Evolutionary conservation across 2,888 invertebrate genomes (phyloP).

Genomic region (Biston stratarius): DNA sequence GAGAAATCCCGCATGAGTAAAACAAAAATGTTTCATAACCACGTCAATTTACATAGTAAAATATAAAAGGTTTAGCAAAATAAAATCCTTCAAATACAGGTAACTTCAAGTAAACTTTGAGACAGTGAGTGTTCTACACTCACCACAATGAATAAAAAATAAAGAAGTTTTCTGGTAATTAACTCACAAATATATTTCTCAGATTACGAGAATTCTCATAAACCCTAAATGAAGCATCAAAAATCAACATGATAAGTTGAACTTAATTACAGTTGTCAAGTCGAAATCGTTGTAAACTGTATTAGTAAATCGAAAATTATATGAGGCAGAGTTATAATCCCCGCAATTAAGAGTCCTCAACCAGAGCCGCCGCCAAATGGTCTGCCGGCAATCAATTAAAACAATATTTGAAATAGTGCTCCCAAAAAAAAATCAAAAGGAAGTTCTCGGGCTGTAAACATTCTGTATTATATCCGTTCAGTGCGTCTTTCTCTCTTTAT

Average conservation of each 20-base stretch:
- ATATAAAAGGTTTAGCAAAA: too few relatives aligned
- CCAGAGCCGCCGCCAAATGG: constrained; percentile 75
- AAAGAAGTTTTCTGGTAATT: background rate
- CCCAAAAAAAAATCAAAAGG: constrained; percentile 78
- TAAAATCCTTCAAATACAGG: too few relatives aligned
- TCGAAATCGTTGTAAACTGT: constrained; percentile 55
- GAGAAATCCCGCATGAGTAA: too few relatives aligned
- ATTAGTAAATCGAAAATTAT: constrained; percentile 64
- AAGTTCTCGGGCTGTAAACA: constrained; percentile 79
- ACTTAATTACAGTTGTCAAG: constrained; percentile 71
- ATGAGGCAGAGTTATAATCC: constrained; percentile 63
- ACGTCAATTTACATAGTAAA: too few relatives aligned
- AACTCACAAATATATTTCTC: constrained; percentile 29
- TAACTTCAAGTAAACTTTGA: too few relatives aligned
- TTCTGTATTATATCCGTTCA: constrained; percentile 70
- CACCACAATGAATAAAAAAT: background rate
- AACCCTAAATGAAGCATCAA: constrained; percentile 52
- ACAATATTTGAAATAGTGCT: constrained; percentile 85
- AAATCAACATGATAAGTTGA: constrained; percentile 67
- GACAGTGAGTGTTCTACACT: too few relatives aligned
- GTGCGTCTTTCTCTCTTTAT: constrained; percentile 48
- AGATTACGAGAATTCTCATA: constrained; percentile 22
- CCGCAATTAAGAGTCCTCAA: constrained; percentile 73
- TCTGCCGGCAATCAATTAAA: constrained; percentile 84
- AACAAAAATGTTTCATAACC: too few relatives aligned